Base-by-base conservation (phyloP, 1,140 invertebrate genomes). In the Dreissena polymorpha region DNA sequence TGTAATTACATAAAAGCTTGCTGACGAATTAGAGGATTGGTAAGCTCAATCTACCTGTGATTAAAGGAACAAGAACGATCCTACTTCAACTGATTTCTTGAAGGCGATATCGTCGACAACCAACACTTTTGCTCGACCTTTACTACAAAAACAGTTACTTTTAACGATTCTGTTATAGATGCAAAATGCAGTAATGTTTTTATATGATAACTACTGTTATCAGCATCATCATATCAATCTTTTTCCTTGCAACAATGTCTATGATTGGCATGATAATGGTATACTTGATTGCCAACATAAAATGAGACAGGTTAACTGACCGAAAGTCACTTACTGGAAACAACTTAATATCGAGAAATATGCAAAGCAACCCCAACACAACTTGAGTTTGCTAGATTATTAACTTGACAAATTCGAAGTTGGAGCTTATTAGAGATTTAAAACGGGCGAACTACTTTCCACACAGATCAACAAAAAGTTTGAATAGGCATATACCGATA, bases 61-160 rank as follows among this genome's bases (percentile, higher is more conserved):
- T 69, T 94, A 94, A 91, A 97, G 94, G 88, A 95, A 94, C 18
- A 97, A 93, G 14, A 97, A 91, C 12, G 95, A 95, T 39, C 96
- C 95, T 55, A 97, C 95, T 88, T 96, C 95, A 0, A 97, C 96
- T 1, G 96, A 95, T 81, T 94, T 94, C 76, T 93, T 92, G 90
- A 97, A 97, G 55, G 93, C 93, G 84, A 97, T 96, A 89, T 96
- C 95, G 90, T 96, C 95, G 53, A 97, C 95, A 81, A 95, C 94
- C 57, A 94, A 91, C 13, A 89, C 68, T 14, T 81, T 93, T 0
- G 95, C 95, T 7, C 95, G 93, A 23, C 93, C 93, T 87, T 95
- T 95, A 77, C 95, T 95, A 91, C n/a, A n/a, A 60, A 60, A 60
- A 60, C 6, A 18, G 21, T n/a, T 5, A 23, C 21, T 12, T 55